Conservation (phyloP, 1,140 invertebrate genomes). For the Ceratosolen fusciceps region DNA sequence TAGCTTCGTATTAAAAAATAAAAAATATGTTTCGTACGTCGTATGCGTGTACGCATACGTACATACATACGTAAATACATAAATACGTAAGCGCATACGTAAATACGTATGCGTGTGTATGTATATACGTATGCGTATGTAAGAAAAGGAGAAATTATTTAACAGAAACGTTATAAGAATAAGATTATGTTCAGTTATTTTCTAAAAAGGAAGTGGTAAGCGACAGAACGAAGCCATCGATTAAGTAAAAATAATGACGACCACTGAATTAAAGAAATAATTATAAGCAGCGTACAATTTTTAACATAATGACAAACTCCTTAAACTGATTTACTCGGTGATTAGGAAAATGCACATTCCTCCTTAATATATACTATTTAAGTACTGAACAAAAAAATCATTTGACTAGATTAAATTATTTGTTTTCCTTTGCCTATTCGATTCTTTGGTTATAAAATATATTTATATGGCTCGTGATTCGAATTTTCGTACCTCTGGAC, state of each 20-base stretch:
- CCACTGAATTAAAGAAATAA: constrained; percentile 32
- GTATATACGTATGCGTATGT: no score
- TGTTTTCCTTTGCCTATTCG: constrained; percentile 46
- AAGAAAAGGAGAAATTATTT: background rate
- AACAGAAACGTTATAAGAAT: background rate
- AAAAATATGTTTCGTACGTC: background rate
- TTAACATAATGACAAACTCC: constrained; percentile 33
- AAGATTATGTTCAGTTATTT: background rate
- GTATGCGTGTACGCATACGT: background rate
- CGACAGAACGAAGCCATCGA: constrained; percentile 10
- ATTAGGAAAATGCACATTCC: constrained; percentile 69
- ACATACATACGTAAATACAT: no score
- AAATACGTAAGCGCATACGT: no score
- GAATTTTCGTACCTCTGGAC: constrained; percentile 27
- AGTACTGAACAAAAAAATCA: constrained; percentile 67
- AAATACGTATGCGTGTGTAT: no score
- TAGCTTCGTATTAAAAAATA: background rate
- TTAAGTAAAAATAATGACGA: constrained; percentile 28
- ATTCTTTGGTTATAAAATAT: constrained; percentile 64
- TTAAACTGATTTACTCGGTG: constrained; percentile 20
- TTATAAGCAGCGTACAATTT: constrained; percentile 20
- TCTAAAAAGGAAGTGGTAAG: background rate
- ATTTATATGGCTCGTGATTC: constrained; percentile 35
- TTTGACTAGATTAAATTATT: constrained; percentile 70
- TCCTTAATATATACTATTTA: constrained; percentile 61